phyloP scores from a whole-genome alignment of 1,140 invertebrate species.

The Trialeurodes vaporariorum region DNA sequence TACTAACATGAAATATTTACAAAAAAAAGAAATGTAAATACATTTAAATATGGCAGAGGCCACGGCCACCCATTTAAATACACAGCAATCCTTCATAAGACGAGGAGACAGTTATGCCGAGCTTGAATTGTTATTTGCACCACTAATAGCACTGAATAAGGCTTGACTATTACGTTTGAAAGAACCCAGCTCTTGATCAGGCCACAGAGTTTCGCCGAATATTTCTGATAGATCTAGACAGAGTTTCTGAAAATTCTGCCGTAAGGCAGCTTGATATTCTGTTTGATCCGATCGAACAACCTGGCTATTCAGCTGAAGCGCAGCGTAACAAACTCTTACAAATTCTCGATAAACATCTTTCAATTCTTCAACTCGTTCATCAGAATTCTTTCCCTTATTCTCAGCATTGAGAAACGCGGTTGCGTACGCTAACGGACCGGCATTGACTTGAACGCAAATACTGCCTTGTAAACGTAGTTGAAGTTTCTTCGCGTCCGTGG shows the following conservation, averaged over 20 bases:
- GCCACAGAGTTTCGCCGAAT: conserved; percentile 53
- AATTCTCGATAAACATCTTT: conserved; percentile 65
- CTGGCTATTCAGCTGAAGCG: conserved; percentile 73
- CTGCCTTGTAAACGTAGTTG: conserved; percentile 71
- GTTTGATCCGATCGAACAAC: conserved; percentile 73
- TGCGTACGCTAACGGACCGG: conserved; percentile 87
- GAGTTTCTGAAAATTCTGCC: conserved; percentile 74
- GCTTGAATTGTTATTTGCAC: conserved; percentile 49
- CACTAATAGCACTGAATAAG: conserved; percentile 53
- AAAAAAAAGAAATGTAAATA: no score
- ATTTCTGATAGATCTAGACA: conserved; percentile 59
- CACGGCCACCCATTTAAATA: no score
- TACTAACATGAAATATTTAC: no score
- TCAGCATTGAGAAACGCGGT: conserved; percentile 72
- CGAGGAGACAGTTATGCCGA: conserved; percentile 44
- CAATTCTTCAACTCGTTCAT: conserved; percentile 69
- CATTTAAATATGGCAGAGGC: no score
- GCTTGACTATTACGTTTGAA: conserved; percentile 52
- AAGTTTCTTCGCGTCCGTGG: conserved; percentile 76
- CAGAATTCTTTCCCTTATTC: conserved; percentile 50
- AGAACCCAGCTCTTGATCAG: conserved; percentile 47
- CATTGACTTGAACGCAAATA: conserved; percentile 87
- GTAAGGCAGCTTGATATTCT: conserved; percentile 77
- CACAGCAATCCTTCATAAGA: no score
- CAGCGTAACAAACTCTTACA: conserved; percentile 71